Conservation (phyloP, 2,888 invertebrate species). For the Scrobipalpa atriplicella region DNA sequence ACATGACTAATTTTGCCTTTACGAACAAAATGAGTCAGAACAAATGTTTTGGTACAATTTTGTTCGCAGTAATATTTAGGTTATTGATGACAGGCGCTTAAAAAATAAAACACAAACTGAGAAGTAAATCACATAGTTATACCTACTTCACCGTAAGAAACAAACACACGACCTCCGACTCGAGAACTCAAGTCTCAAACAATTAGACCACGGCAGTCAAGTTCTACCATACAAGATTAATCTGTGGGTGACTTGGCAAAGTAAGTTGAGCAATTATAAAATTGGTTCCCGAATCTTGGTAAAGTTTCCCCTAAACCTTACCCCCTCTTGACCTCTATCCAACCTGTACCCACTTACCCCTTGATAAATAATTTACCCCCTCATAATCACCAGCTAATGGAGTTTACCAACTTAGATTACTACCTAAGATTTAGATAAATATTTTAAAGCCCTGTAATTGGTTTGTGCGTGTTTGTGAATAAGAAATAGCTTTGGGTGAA, state of each 20-base stretch:
- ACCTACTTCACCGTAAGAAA: too few species aligned
- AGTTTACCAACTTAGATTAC: conserved; percentile 49
- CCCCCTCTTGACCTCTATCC: conserved; percentile 10
- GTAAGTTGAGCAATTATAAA: not conserved
- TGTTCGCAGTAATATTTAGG: too few species aligned
- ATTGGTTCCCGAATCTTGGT: not conserved
- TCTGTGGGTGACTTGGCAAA: not conserved
- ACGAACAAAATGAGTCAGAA: too few species aligned
- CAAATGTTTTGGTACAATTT: too few species aligned
- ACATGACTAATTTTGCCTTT: too few species aligned
- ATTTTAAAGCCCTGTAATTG: conserved; percentile 58
- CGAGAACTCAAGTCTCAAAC: too few species aligned
- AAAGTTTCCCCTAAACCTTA: conserved; percentile 2
- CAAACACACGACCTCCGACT: too few species aligned
- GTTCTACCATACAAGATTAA: too few species aligned
- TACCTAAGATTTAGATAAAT: conserved; percentile 44
- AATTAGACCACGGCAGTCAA: too few species aligned
- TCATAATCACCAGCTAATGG: conserved; percentile 33
- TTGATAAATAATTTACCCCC: conserved; percentile 29
- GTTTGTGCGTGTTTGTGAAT: conserved; percentile 61
- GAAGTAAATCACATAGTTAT: too few species aligned
- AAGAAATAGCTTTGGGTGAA: conserved; percentile 48
- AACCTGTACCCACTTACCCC: conserved; percentile 20
- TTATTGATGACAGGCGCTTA: too few species aligned
- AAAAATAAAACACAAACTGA: too few species aligned